Conservation (phyloP, 2,113 vertebrate genomes). For the Brienomyrus brachyistius region DNA sequence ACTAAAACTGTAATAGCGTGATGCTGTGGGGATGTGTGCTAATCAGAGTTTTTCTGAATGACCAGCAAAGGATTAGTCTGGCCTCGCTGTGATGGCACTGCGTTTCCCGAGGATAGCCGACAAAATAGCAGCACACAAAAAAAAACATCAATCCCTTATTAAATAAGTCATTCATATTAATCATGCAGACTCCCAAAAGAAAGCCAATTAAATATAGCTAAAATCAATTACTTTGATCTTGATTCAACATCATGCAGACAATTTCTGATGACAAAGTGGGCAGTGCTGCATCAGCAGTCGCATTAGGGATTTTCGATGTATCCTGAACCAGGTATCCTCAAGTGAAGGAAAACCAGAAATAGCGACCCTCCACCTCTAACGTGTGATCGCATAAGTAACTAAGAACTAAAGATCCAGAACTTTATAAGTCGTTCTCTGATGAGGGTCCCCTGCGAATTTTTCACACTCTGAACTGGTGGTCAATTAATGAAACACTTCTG, state of each 20-base stretch:
- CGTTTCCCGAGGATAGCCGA: background rate
- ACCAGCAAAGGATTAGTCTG: conserved; percentile 5
- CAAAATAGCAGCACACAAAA: background rate
- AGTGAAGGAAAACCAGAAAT: background rate
- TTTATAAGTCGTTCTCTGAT: background rate
- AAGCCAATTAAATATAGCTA: conserved; percentile 53
- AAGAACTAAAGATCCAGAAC: background rate
- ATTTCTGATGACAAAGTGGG: background rate
- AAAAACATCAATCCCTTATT: conserved; percentile 7
- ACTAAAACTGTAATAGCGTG: background rate
- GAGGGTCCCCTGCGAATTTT: background rate
- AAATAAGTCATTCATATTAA: conserved; percentile 5
- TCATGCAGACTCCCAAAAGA: conserved; percentile 36
- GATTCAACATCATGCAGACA: background rate
- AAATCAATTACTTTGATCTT: conserved; percentile 53
- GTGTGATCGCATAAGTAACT: background rate
- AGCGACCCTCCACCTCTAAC: background rate
- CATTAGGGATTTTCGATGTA: background rate
- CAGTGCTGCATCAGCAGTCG: background rate
- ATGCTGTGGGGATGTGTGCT: background rate
- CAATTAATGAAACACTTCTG: background rate
- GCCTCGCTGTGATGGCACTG: background rate
- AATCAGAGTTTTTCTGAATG: conserved; percentile 9
- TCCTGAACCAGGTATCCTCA: background rate
- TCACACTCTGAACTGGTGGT: background rate